Evolutionary conservation across 2,888 invertebrate species (phyloP).

Genomic region (Ischnus inquisitorius): DNA sequence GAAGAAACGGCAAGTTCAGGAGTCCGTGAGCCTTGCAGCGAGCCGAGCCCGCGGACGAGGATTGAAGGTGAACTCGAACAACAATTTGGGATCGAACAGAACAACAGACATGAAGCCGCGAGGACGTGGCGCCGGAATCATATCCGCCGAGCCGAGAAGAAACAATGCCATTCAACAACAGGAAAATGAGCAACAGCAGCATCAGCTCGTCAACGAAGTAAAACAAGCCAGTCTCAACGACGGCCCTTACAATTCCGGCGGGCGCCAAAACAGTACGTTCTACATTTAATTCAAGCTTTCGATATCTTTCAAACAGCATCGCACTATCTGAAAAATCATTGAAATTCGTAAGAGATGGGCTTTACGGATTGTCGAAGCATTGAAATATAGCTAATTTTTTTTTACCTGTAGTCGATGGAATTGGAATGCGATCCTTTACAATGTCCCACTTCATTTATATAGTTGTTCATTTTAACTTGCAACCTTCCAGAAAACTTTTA

Average conservation of each 20-base stretch:
- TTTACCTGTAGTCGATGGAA: no score
- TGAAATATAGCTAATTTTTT: no score
- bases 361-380: not conserved
- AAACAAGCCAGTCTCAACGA: slow-evolving; percentile 80
- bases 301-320: not conserved
- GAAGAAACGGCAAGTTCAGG: slow-evolving; percentile 80
- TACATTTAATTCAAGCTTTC: slow-evolving; percentile 7
- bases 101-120: slow-evolving; percentile 80
- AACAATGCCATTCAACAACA: slow-evolving; percentile 76
- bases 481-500: slow-evolving; percentile 81
- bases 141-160: slow-evolving; percentile 77
- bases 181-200: slow-evolving; percentile 81
- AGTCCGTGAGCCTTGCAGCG: slow-evolving; percentile 78
- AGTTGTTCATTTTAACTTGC: no score
- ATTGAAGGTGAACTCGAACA: slow-evolving; percentile 81
- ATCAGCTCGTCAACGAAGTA: slow-evolving; percentile 80
- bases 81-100: slow-evolving; percentile 80
- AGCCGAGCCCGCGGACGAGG: slow-evolving; percentile 82
- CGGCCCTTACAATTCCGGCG: slow-evolving; percentile 78
- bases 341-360: no score
- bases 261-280: slow-evolving; percentile 79
- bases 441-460: no score
- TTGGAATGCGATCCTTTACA: no score
- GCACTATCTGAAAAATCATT: no score
- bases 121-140: slow-evolving; percentile 79